phyloP scores from a whole-genome alignment of 92 coral and sea anemone genomes.

The Nematostella vectensis region DNA sequence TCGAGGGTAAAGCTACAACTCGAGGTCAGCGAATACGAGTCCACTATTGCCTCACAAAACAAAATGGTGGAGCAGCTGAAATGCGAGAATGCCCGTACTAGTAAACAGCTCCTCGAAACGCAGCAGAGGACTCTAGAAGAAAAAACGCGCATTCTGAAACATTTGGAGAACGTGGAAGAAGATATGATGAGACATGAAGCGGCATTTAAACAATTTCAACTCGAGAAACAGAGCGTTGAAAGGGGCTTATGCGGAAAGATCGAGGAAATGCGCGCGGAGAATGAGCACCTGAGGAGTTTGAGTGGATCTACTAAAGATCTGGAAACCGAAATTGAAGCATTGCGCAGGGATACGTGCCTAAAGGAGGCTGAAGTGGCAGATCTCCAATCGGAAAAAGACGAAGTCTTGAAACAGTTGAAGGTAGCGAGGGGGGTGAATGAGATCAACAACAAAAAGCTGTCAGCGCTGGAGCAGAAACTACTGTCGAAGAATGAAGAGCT shows the following conservation, averaged over 20 bases:
- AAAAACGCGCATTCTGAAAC: conserved; percentile 58
- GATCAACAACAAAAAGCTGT: conserved; percentile 26
- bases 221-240: conserved; percentile 46
- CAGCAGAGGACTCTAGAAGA: conserved; percentile 76
- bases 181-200: conserved; percentile 44
- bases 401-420: conserved; percentile 38
- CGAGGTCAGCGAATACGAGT: conserved; percentile 49
- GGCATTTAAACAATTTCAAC: conserved; percentile 38
- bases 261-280: conserved; percentile 44
- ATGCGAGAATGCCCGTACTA: conserved; percentile 63
- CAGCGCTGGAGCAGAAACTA: conserved; percentile 24
- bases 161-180: conserved; percentile 67
- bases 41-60: conserved; percentile 39
- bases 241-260: conserved; percentile 35
- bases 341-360: conserved; percentile 33
- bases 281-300: conserved; percentile 27
- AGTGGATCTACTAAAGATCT: conserved; percentile 34
- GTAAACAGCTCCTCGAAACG: conserved; percentile 48
- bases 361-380: conserved; percentile 31
- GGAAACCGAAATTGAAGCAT: conserved; percentile 40
- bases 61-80: conserved; percentile 47
- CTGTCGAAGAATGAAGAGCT: conserved; percentile 32
- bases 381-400: conserved; percentile 39
- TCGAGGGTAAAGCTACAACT: conserved; percentile 65
- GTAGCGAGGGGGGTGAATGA: conserved; percentile 39